These are phyloP conservation scores for Pachymerium ferrugineum DNA, from an alignment of 2,888 invertebrate species.

Conservation along the genomic window DNA sequence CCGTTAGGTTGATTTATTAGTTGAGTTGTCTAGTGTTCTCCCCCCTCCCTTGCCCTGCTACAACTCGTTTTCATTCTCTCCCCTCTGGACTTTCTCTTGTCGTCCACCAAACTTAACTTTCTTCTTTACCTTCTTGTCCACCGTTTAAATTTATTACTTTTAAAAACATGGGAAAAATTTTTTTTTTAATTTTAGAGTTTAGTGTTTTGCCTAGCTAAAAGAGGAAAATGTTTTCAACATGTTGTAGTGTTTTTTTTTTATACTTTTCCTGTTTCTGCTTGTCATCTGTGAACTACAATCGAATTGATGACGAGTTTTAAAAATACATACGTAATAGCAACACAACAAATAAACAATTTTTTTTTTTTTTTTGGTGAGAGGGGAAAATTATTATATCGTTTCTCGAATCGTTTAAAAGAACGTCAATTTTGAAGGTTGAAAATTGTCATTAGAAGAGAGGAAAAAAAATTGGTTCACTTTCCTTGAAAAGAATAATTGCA, in stretches of 20 bases:
- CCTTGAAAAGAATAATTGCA: conserved; percentile 18
- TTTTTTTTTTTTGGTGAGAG: too few species aligned
- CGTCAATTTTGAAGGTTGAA: background rate
- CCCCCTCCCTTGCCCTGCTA: background rate
- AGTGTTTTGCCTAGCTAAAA: too few species aligned
- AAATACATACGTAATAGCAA: background rate
- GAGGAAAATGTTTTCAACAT: too few species aligned
- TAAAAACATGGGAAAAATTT: too few species aligned
- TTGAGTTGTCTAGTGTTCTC: background rate
- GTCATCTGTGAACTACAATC: background rate
- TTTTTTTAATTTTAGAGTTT: too few species aligned
- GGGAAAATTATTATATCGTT: too few species aligned
- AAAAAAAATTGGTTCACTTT: conserved; percentile 16
- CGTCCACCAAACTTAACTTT: too few species aligned
- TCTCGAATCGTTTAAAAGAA: background rate
- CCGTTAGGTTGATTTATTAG: conserved; percentile 15
- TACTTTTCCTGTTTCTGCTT: background rate
- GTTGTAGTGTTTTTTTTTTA: background rate
- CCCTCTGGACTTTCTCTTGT: too few species aligned
- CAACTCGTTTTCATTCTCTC: background rate
- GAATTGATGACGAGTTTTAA: background rate
- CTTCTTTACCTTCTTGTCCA: conserved; percentile 6
- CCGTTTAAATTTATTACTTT: conserved; percentile 9
- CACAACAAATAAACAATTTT: background rate
- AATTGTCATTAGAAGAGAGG: conserved; percentile 9